phyloP scores from a whole-genome alignment of 1,140 invertebrate genomes.

The Chironomus striatipennis region DNA sequence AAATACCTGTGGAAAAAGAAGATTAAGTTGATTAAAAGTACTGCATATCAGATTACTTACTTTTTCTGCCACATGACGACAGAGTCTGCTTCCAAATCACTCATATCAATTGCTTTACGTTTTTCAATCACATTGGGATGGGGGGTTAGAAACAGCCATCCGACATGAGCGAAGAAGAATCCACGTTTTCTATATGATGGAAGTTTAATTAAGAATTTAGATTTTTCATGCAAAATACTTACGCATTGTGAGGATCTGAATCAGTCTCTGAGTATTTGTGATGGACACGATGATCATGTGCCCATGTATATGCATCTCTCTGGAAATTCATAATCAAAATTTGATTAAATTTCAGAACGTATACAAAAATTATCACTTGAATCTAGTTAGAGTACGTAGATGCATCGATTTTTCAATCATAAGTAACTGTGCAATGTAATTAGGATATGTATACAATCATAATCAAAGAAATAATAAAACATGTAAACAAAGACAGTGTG shows the following conservation, averaged over 20 bases:
- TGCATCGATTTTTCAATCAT: neutral
- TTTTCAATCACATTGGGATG: conserved; percentile 70
- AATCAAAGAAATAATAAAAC: neutral
- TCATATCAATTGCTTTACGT: conserved; percentile 66
- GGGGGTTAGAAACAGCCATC: conserved; percentile 68
- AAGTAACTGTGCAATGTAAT: neutral
- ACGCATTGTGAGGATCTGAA: conserved; percentile 72
- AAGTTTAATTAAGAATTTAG: too few relatives aligned
- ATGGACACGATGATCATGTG: conserved; percentile 71
- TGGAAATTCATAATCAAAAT: too few relatives aligned
- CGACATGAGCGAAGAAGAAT: conserved; percentile 74
- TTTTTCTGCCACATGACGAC: conserved; percentile 80
- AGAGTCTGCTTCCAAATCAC: conserved; percentile 73
- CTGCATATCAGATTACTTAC: conserved; percentile 38
- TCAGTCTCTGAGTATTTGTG: conserved; percentile 76
- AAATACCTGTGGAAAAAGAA: conserved; percentile 49
- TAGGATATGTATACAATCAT: neutral
- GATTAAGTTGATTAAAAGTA: neutral
- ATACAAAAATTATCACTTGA: too few relatives aligned
- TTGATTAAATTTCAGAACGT: too few relatives aligned
- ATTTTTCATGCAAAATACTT: neutral
- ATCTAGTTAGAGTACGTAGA: too few relatives aligned
- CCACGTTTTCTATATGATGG: conserved; percentile 47
- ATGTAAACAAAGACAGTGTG: neutral
- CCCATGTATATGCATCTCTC: conserved; percentile 68